phyloP scores from a whole-genome alignment of 1,140 invertebrate species.

The Trypoxylus dichotomus region DNA sequence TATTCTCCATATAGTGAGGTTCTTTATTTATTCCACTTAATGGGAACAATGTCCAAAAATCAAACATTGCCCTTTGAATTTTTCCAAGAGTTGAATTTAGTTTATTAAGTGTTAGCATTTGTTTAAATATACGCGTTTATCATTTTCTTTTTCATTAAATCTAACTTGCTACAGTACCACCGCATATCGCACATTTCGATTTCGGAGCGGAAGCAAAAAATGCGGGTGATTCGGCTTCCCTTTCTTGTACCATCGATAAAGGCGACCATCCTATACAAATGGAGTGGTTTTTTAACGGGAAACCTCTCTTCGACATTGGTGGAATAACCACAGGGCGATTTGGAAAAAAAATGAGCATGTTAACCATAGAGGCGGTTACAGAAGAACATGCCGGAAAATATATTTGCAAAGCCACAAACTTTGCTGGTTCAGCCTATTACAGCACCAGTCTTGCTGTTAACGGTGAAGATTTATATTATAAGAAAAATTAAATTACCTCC shows the following conservation, averaged over 20 bases:
- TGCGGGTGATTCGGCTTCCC: conserved; percentile 60
- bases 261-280: conserved; percentile 62
- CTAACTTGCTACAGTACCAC: conserved; percentile 52
- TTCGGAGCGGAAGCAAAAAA: conserved; percentile 57
- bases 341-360: conserved; percentile 74
- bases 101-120: too few relatives aligned
- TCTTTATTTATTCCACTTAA: too few relatives aligned
- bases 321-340: conserved; percentile 65
- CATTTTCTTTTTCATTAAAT: too few relatives aligned
- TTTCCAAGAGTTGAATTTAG: too few relatives aligned
- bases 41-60: too few relatives aligned
- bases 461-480: too few relatives aligned
- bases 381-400: conserved; percentile 78
- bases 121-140: too few relatives aligned
- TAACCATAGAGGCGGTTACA: conserved; percentile 75
- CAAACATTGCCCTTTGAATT: too few relatives aligned
- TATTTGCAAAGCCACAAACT: conserved; percentile 77
- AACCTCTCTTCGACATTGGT: conserved; percentile 38
- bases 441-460: conserved; percentile 60
- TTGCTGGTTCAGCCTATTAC: conserved; percentile 70
- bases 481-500: too few relatives aligned
- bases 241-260: conserved; percentile 59
- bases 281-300: conserved; percentile 52
- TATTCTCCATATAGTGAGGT: too few relatives aligned
- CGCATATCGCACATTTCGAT: conserved; percentile 58